A percentile compares a stretch with the other conserved stretches of the same genome.
Conservation (phyloP, 2,888 invertebrate species). For the Proisotoma minuta region DNA sequence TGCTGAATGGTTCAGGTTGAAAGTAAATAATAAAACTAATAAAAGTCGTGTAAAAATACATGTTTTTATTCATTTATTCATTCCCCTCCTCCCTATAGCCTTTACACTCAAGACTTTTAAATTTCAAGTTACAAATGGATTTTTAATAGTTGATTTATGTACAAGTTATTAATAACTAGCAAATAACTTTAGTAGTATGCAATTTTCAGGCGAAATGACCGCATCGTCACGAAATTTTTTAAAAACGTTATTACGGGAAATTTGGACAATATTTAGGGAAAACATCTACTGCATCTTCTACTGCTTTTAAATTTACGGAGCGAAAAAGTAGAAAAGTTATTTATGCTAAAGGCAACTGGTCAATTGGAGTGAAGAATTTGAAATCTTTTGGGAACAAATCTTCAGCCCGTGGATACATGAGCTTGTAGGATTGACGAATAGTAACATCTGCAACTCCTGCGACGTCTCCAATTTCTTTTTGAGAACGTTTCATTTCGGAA, state of each 20-base stretch:
- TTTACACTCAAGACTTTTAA: no score
- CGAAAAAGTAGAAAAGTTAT: not conserved
- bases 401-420: conserved; percentile 90
- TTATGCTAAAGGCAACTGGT: conserved; percentile 67
- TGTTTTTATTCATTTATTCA: not conserved
- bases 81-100: no score
- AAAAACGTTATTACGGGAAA: no score
- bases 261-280: no score
- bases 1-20: not conserved
- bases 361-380: conserved; percentile 89
- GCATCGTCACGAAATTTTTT: no score
- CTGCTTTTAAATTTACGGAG: no score
- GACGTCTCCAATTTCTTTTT: conserved; percentile 97
- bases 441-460: conserved; percentile 98
- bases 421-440: conserved; percentile 92
- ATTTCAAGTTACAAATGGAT: no score
- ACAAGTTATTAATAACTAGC: no score
- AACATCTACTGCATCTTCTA: no score
- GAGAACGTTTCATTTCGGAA: conserved; percentile 85
- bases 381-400: conserved; percentile 95
- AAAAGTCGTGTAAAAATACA: not conserved
- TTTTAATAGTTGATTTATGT: no score
- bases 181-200: no score
- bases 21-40: not conserved
- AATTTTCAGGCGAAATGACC: no score